phyloP scores from a whole-genome alignment of 2,797 vertebrate genomes.

The Serranus cabrilla region DNA sequence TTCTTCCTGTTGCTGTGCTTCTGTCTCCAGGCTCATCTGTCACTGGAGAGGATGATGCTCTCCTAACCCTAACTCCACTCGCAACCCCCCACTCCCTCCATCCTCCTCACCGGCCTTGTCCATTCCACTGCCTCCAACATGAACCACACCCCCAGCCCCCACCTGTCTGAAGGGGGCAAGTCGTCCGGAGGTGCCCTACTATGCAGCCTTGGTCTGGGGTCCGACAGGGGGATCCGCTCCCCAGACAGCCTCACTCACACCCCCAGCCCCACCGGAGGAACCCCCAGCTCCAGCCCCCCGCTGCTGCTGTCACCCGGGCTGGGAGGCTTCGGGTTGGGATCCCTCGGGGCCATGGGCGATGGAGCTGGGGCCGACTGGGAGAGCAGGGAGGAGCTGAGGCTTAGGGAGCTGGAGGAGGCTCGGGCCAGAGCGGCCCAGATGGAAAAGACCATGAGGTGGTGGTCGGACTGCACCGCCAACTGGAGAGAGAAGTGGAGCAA shows the following conservation, averaged over 20 bases:
- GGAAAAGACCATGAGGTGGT: constrained; percentile 99
- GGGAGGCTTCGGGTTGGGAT: constrained; percentile 77
- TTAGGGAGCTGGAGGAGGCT: constrained; percentile 96
- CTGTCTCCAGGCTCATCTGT: constrained; percentile 55
- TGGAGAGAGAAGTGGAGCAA: constrained; percentile 99
- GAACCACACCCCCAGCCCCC: constrained; percentile 92
- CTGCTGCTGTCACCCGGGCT: constrained; percentile 85
- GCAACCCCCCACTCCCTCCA: not conserved
- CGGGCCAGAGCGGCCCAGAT: constrained; percentile 94
- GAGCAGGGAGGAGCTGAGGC: constrained; percentile 94
- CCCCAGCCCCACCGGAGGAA: constrained; percentile 90
- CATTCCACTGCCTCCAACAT: constrained; percentile 74
- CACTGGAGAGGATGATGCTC: constrained; percentile 42
- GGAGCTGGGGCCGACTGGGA: constrained; percentile 92
- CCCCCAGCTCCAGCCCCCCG: constrained; percentile 91
- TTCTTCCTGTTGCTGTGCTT: constrained; percentile 29
- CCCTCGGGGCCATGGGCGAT: constrained; percentile 73
- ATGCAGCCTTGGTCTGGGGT: constrained; percentile 89
- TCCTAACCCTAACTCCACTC: constrained; percentile 42
- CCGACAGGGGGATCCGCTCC: constrained; percentile 88
- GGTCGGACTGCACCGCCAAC: constrained; percentile 98
- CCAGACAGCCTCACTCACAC: constrained; percentile 88
- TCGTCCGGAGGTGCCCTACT: constrained; percentile 85
- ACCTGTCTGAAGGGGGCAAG: constrained; percentile 89
- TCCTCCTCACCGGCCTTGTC: not conserved